Evolutionary conservation across 64 coral and sea anemone genomes (phyloP), one percentile per base, ranked within the genome.

Genomic region (Acropora yongei): DNA sequence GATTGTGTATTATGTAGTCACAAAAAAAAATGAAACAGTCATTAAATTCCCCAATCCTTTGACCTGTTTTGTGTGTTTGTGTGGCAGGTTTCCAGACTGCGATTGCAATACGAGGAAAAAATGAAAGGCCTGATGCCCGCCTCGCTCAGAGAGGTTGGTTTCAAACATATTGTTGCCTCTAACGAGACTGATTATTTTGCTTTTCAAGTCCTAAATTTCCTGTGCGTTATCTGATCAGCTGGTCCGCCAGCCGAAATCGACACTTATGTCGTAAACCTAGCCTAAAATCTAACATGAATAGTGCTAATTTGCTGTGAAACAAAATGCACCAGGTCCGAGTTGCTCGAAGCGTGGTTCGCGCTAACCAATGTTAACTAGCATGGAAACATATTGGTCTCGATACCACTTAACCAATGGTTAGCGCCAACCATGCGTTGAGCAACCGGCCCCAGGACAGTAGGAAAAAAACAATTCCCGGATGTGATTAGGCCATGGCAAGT

Each of bases 71-170:
- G 1, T 80, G 67, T 8, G n/a, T 45, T 51, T 6, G 6, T 55
- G 51, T 55, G 5, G 49, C 87, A 93, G 95, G 67, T 94, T 9
- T 97, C 92, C 5, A 84, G 89, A 74, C 69, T 97, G 17, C 95
- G 95, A 58, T 84, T 97, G 30, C 83, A 91, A 55, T 91, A 91
- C 78, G 95, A 97, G 46, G 95, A 97, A 65, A 97, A 97, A 80
- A 82, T 97, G 71, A 97, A 94, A 88, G 95, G 95, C 16, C 84
- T 97, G 3, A 80, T 97, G 92, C 92, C 95, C 10, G 88, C 88
- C 49, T 90, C 88, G 39, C 77, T 97, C 6, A 87, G 93, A 91
- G 93, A 91, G 88, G 93, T 95, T 20, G 3, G 20, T 17, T 71
- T 30, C 30, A 14, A 66, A 80, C 43, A 57, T 65, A 30, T 30